Percentiles rank a stretch among this genome's conserved stretches.
Conservation (phyloP, 2,888 invertebrate genomes). For the Catonia carolina region DNA sequence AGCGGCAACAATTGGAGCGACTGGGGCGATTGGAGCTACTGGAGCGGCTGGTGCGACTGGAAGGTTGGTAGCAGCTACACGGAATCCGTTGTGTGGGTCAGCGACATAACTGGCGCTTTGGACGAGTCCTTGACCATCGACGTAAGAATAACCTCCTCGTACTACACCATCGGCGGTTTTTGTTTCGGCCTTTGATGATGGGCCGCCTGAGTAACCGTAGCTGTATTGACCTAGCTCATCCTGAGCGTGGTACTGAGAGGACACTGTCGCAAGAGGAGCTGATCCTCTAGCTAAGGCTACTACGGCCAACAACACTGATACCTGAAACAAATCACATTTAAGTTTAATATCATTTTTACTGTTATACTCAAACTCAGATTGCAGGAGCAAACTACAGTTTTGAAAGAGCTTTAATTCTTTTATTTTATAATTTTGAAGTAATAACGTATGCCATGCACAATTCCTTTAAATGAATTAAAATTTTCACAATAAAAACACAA, state of each 20-base stretch:
- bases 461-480: too few species aligned
- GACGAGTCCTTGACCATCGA: constrained; percentile 57
- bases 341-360: too few species aligned
- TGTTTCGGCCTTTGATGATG: constrained; percentile 38
- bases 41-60: constrained; percentile 41
- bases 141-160: constrained; percentile 59
- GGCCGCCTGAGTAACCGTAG: constrained; percentile 43
- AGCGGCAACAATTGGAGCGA: constrained; percentile 24
- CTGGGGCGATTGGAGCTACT: constrained; percentile 40
- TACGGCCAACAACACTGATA: constrained; percentile 3
- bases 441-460: too few species aligned
- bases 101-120: constrained; percentile 59
- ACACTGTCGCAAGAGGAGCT: constrained; percentile 42
- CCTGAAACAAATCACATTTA: background rate
- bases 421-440: too few species aligned
- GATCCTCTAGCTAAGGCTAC: constrained; percentile 26
- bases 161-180: constrained; percentile 42
- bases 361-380: too few species aligned
- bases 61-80: constrained; percentile 58
- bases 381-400: too few species aligned
- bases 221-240: constrained; percentile 45
- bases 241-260: constrained; percentile 36
- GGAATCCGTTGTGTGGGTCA: constrained; percentile 56
- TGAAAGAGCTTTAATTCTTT: too few species aligned
- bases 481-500: too few species aligned